phyloP scores from a whole-genome alignment of 1,140 invertebrate genomes.

The Diachasmimorpha longicaudata region DNA sequence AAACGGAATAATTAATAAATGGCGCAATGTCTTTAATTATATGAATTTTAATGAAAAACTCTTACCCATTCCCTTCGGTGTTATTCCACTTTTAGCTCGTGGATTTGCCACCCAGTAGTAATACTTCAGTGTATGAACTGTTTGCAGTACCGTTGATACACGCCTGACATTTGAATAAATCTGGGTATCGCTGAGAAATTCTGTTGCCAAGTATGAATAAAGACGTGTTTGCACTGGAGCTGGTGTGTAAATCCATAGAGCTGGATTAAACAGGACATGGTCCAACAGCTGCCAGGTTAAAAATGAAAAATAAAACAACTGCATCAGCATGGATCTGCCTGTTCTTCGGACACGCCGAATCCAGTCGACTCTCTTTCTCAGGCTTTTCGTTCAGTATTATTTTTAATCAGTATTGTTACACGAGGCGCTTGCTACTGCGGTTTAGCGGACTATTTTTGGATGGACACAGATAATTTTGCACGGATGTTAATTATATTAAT shows the following conservation, averaged over 20 bases:
- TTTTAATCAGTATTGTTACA: background rate
- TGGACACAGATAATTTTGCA: background rate
- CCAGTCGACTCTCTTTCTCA: constrained; percentile 54
- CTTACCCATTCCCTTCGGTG: constrained; percentile 91
- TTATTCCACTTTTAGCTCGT: constrained; percentile 90
- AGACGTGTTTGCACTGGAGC: constrained; percentile 94
- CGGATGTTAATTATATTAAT: background rate
- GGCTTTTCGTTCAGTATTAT: constrained; percentile 22
- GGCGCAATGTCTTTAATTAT: background rate
- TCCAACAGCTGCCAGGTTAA: constrained; percentile 93
- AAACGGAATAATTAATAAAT: background rate
- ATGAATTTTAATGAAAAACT: constrained; percentile 16
- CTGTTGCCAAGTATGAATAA: constrained; percentile 96
- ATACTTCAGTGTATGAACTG: constrained; percentile 97
- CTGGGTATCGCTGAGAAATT: constrained; percentile 96
- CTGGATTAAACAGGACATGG: constrained; percentile 98
- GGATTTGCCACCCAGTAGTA: constrained; percentile 99
- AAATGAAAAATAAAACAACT: constrained; percentile 80
- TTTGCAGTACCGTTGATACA: constrained; percentile 96
- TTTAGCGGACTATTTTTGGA: background rate
- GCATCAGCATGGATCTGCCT: constrained; percentile 69
- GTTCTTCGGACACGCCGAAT: constrained; percentile 66
- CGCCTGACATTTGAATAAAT: constrained; percentile 97
- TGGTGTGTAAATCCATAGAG: constrained; percentile 97
- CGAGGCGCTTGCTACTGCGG: background rate